Percentiles rank a stretch among this genome's conserved stretches.
Conservation (phyloP, 1,140 invertebrate genomes). For the Caerostris extrusa region DNA sequence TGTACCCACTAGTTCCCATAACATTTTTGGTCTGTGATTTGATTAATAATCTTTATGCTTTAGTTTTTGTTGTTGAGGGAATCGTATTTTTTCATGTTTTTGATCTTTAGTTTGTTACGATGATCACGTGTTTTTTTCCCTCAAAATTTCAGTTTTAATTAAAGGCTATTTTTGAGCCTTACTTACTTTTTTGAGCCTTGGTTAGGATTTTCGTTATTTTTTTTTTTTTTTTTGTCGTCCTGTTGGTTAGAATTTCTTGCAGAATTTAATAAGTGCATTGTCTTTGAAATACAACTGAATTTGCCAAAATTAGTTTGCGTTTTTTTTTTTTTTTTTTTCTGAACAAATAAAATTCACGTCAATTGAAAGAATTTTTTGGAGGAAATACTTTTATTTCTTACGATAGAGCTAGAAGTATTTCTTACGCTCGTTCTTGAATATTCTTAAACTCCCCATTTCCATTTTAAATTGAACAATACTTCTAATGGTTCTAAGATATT, state of each 20-base stretch:
- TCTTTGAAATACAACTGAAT: slow-evolving; percentile 28
- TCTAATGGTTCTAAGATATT: too few species aligned
- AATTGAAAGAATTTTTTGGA: not conserved
- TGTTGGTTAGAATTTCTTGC: slow-evolving; percentile 26
- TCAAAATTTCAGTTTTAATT: slow-evolving; percentile 44
- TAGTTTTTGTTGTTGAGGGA: not conserved
- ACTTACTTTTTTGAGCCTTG: too few species aligned
- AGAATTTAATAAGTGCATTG: slow-evolving; percentile 42
- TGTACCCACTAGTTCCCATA: slow-evolving; percentile 22
- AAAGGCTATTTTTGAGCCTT: slow-evolving; percentile 24
- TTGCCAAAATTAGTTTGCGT: slow-evolving; percentile 17
- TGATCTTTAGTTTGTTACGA: slow-evolving; percentile 15
- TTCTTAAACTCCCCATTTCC: too few species aligned
- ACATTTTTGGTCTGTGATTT: slow-evolving; percentile 40
- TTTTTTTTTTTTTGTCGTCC: not conserved
- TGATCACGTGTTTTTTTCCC: not conserved
- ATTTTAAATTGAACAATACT: too few species aligned
- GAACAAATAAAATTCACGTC: not conserved
- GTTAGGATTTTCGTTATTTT: slow-evolving; percentile 3
- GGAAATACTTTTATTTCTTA: too few species aligned
- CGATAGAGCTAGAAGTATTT: too few species aligned
- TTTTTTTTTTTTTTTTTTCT: not conserved
- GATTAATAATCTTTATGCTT: slow-evolving; percentile 44
- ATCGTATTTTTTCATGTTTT: not conserved
- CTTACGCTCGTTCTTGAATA: too few species aligned